Conservation (phyloP, 2,113 vertebrate genomes). For the Capra hircus region DNA sequence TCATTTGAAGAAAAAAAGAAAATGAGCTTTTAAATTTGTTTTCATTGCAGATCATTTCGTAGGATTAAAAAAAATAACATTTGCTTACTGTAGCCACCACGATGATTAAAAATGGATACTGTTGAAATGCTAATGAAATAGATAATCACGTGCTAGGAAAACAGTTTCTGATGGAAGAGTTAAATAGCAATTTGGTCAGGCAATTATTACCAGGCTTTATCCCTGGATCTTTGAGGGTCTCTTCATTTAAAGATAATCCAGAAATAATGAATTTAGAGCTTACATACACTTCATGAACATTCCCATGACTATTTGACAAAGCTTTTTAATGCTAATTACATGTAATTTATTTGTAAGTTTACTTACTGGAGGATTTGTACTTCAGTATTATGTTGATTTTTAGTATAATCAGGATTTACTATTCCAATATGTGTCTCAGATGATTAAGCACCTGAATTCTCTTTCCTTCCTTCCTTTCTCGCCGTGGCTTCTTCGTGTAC, state of each 20-base stretch:
- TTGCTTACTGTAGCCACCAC: not conserved
- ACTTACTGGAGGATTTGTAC: conserved; percentile 19
- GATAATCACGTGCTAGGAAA: not conserved
- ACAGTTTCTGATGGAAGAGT: not conserved
- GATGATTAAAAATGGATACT: not conserved
- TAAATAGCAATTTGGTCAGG: not conserved
- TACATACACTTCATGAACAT: not conserved
- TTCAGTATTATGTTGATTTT: conserved; percentile 18
- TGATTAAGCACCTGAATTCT: not conserved
- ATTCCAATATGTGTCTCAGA: not conserved
- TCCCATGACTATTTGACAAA: not conserved
- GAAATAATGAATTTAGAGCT: conserved; percentile 27
- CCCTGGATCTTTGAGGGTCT: not conserved
- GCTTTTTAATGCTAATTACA: conserved; percentile 35
- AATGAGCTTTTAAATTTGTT: not conserved
- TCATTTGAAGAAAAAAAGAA: not conserved
- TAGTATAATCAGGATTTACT: not conserved
- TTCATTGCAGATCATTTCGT: not conserved
- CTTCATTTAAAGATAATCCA: conserved; percentile 44
- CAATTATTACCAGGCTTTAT: not conserved
- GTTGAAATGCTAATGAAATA: not conserved
- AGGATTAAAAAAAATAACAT: not conserved
- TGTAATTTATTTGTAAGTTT: conserved; percentile 41
- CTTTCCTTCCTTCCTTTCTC: too few relatives aligned
- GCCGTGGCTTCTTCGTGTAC: not conserved